Evolutionary conservation across 2,888 invertebrate species (phyloP).

Genomic region (Teinopalpus imperialis): DNA sequence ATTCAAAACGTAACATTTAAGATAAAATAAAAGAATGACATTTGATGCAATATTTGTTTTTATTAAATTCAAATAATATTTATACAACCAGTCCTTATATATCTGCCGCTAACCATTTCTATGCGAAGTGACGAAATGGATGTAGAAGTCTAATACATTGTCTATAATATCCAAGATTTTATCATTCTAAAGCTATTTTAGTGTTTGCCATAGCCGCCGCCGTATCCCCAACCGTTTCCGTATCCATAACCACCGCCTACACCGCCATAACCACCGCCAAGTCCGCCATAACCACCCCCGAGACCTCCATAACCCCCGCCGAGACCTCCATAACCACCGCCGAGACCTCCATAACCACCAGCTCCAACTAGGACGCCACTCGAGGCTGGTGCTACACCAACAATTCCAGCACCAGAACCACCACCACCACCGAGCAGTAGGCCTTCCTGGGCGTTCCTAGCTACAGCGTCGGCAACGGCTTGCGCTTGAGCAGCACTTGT

Average conservation of each 20-base stretch:
- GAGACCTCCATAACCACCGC: conserved; percentile 25
- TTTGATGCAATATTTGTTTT: conserved; percentile 31
- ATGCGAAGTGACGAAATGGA: conserved; percentile 57
- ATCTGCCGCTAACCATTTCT: conserved; percentile 73
- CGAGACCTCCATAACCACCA: conserved; percentile 26
- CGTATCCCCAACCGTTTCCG: conserved; percentile 28
- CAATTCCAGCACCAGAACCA: conserved; percentile 36
- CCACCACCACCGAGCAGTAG: conserved; percentile 54
- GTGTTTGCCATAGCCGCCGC: conserved; percentile 30
- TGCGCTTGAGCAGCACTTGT: conserved; percentile 62
- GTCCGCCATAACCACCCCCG: conserved; percentile 33
- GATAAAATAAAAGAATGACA: background rate
- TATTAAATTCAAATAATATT: conserved; percentile 35
- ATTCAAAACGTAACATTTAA: too few species aligned
- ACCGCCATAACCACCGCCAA: conserved; percentile 36
- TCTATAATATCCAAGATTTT: conserved; percentile 28
- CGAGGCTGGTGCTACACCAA: conserved; percentile 37
- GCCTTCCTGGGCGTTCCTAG: conserved; percentile 62
- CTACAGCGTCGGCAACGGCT: conserved; percentile 60
- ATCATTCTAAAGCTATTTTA: conserved; percentile 33
- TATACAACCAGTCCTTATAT: conserved; percentile 49
- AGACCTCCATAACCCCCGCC: conserved; percentile 22
- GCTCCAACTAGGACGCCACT: conserved; percentile 35
- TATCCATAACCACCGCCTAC: conserved; percentile 30
- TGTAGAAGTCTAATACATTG: conserved; percentile 59